These are phyloP conservation scores for Cygnus olor DNA, from an alignment of 2,797 vertebrate genomes.

Conservation along the genomic window DNA sequence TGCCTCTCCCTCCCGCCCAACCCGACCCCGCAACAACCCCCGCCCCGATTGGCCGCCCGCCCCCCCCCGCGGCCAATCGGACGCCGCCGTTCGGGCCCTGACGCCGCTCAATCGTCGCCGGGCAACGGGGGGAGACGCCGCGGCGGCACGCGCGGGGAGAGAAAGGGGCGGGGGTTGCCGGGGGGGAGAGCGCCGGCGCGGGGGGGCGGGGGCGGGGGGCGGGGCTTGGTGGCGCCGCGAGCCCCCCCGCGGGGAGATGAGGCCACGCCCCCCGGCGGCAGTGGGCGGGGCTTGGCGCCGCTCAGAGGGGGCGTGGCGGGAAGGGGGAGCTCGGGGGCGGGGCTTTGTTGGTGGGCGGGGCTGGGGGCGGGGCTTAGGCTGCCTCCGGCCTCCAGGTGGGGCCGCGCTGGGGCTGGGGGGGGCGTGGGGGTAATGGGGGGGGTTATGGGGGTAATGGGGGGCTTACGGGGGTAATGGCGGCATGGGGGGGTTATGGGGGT, in stretches of 20 bases:
- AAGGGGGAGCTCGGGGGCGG: too few relatives aligned
- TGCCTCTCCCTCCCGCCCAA: neutral
- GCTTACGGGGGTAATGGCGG: too few relatives aligned
- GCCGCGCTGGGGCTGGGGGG: neutral
- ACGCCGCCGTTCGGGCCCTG: neutral
- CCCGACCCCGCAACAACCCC: neutral
- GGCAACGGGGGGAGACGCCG: slow-evolving; percentile 34
- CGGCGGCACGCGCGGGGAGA: neutral
- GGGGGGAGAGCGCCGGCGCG: neutral
- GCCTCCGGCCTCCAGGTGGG: too few relatives aligned
- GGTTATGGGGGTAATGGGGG: too few relatives aligned
- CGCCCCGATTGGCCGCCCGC: slow-evolving; percentile 42
- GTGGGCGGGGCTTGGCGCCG: too few relatives aligned
- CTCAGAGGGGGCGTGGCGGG: neutral
- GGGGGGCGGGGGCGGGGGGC: neutral
- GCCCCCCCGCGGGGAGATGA: too few relatives aligned
- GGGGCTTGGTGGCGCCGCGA: neutral
- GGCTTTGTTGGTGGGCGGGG: too few relatives aligned
- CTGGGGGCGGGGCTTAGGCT: neutral
- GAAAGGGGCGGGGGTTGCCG: neutral
- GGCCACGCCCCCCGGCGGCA: too few relatives aligned
- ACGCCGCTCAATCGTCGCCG: slow-evolving; percentile 20
- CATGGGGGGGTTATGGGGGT: neutral
- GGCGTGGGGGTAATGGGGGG: neutral
- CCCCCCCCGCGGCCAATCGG: slow-evolving; percentile 18